These are phyloP conservation scores for Pocillopora grandis DNA, from an alignment of 92 coral and sea anemone species.

Conservation along the genomic window DNA sequence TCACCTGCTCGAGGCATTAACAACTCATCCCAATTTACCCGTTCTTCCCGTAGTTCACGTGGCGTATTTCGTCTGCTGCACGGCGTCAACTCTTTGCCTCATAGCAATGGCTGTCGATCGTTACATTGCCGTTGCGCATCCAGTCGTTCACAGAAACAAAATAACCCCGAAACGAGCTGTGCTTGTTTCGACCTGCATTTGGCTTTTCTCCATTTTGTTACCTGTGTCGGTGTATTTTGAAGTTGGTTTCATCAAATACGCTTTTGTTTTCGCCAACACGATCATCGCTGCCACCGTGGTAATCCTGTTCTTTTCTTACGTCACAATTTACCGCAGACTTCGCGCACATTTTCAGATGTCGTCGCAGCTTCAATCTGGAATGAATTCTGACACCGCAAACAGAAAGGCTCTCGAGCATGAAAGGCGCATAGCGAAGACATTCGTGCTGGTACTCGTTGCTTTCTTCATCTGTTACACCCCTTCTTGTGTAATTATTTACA, in stretches of 20 bases:
- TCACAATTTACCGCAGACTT: slow-evolving; percentile 14
- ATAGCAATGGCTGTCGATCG: slow-evolving; percentile 77
- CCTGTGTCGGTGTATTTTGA: slow-evolving; percentile 39
- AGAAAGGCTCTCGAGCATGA: slow-evolving; percentile 38
- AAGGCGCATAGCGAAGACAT: slow-evolving; percentile 48
- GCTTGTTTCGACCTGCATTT: slow-evolving; percentile 44
- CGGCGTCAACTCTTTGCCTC: slow-evolving; percentile 69
- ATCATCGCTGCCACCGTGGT: slow-evolving; percentile 1
- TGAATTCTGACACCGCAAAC: not conserved
- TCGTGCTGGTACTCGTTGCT: slow-evolving; percentile 49
- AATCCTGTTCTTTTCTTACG: slow-evolving; percentile 6
- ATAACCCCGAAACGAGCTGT: slow-evolving; percentile 34
- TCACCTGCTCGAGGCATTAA: slow-evolving; percentile 69
- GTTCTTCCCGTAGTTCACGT: slow-evolving; percentile 50
- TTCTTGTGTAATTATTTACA: slow-evolving; percentile 66
- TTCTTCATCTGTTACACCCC: slow-evolving; percentile 73
- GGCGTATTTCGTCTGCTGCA: slow-evolving; percentile 67
- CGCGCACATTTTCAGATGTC: slow-evolving; percentile 16
- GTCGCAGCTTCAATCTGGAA: slow-evolving; percentile 12
- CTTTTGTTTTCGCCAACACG: slow-evolving; percentile 56
- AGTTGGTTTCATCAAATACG: slow-evolving; percentile 48
- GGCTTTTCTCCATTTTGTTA: slow-evolving; percentile 37
- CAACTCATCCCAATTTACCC: slow-evolving; percentile 32
- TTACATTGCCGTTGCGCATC: slow-evolving; percentile 63
- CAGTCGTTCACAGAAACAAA: slow-evolving; percentile 46